Percentiles rank a stretch among this genome's conserved stretches.
These are phyloP conservation scores for Tetraneura akinire DNA, from an alignment of 1,140 invertebrate species.

Conservation along the genomic window DNA sequence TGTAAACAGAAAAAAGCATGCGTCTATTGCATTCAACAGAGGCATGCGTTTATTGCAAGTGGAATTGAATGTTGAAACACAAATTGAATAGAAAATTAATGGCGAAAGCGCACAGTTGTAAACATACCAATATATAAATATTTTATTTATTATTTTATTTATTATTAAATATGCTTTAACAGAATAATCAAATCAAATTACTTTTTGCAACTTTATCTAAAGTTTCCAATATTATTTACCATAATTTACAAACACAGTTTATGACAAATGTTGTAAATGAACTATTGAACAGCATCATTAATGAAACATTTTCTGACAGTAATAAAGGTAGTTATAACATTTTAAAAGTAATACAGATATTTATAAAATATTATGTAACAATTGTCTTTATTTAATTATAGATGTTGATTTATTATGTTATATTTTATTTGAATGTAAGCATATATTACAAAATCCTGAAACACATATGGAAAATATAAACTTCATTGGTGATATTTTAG, in stretches of 20 bases:
- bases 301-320: background rate
- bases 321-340: background rate
- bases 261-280: slow-evolving; percentile 13
- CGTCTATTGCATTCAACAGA: too few species aligned
- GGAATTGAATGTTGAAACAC: too few species aligned
- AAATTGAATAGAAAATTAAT: too few species aligned
- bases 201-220: slow-evolving; percentile 6
- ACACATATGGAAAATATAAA: slow-evolving; percentile 9
- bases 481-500: slow-evolving; percentile 32
- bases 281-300: background rate
- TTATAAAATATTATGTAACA: too few species aligned
- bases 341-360: too few species aligned
- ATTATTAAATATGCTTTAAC: background rate
- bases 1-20: too few species aligned
- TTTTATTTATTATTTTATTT: too few species aligned
- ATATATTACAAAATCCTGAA: slow-evolving; percentile 38
- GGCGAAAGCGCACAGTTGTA: too few species aligned
- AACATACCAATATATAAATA: too few species aligned
- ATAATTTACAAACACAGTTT: slow-evolving; percentile 43
- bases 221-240: slow-evolving; percentile 46
- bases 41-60: too few species aligned
- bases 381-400: background rate
- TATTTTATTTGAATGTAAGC: slow-evolving; percentile 36
- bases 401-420: slow-evolving; percentile 34
- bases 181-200: slow-evolving; percentile 28